Evolutionary conservation across 2,888 invertebrate species (phyloP), one percentile per base, ranked within the genome.

Genomic region (Pseudococcus viburni): DNA sequence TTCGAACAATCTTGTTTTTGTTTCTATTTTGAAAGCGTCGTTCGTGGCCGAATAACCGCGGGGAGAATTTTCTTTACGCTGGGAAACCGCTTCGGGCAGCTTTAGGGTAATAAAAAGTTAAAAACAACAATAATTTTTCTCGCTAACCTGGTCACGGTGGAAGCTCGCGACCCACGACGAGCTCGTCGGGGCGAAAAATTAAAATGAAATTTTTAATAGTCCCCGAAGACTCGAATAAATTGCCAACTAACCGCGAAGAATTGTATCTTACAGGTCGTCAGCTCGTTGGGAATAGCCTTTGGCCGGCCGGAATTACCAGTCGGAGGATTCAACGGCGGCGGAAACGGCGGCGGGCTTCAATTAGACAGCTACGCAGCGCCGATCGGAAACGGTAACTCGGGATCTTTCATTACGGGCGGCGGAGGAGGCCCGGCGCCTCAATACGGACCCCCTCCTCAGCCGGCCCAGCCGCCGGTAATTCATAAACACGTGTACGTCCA

Each of bases 401-500:
- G 89, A 84, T 90, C 90, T 73, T 90, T 91, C 42, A 83, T 64
- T 64, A 64, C 64, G 8, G 64, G 80, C 2, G 33, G 33, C 11
- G 80, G 80, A 89, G 93, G 93, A 12, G 92, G 93, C 1, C 95
- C 94, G 2, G 92, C 93, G 0, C 94, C 94, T 3, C 94, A 94
- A 90, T 95, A 95, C 90, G 95, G 95, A 22, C 94, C 95, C 15
- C 94, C 95, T 9, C 95, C 96, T 0, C 80, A 83, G 17, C 80
- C 80, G 11, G 93, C 93, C 89, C 95, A 94, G 91, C 94, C 94
- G 89, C 95, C 96, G 88, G 95, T 96, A 68, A 94, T 97, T 86
- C 97, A 97, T 92, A 97, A 97, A 91, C 97, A 97, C 91, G 96
- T 97, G 17, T 97, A 97, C 92, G 96, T 97, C 22, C 97, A 97